Percentiles rank a stretch among this genome's conserved stretches.
These are phyloP conservation scores for Ptychochromis oligacanthus DNA, from an alignment of 2,113 vertebrate species.

Conservation along the genomic window DNA sequence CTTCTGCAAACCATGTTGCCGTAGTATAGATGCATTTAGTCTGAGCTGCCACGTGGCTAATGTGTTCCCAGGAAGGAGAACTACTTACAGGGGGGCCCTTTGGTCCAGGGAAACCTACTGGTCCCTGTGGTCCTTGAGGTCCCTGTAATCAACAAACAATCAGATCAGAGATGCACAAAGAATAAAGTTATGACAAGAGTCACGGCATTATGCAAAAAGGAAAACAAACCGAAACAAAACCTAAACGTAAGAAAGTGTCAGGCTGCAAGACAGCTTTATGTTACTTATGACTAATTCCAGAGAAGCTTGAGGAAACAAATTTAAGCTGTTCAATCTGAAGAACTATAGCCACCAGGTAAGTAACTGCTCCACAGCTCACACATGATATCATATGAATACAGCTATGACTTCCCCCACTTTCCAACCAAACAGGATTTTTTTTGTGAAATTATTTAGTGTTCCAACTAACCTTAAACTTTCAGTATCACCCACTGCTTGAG, in stretches of 20 bases:
- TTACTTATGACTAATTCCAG: not conserved
- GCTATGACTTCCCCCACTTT: not conserved
- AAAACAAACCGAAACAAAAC: not conserved
- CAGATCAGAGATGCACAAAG: not conserved
- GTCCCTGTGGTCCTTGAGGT: constrained; percentile 97
- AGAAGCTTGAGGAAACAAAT: not conserved
- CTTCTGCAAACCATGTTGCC: not conserved
- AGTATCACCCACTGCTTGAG: not conserved
- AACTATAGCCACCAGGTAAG: not conserved
- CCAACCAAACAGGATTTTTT: not conserved
- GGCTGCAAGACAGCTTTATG: not conserved
- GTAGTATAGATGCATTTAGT: not conserved
- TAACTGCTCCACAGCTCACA: not conserved
- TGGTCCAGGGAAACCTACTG: constrained; percentile 93
- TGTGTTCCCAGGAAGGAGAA: not conserved
- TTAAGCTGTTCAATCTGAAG: not conserved
- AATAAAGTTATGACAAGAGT: not conserved
- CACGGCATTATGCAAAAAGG: not conserved
- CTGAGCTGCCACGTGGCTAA: not conserved
- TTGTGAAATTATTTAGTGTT: not conserved
- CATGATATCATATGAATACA: not conserved
- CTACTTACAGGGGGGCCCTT: constrained; percentile 95
- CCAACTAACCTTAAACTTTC: not conserved
- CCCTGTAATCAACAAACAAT: constrained; percentile 82
- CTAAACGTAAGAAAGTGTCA: not conserved